Conservation (phyloP, 2,888 invertebrate species). For the Drosophila anomelani region DNA sequence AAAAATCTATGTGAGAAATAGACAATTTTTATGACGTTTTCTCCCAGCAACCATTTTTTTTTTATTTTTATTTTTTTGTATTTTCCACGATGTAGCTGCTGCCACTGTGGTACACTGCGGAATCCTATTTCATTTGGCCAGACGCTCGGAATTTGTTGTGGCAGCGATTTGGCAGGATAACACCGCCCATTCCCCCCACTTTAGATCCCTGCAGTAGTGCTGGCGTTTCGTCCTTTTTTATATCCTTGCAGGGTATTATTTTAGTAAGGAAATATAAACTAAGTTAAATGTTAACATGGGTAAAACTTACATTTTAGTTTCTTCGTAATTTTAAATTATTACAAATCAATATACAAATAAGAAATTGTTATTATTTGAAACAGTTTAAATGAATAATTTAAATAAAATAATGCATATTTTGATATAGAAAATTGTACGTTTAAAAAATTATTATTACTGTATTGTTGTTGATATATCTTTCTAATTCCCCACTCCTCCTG, state of each 20-base stretch:
- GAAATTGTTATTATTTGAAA: too few relatives aligned
- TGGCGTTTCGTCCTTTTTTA: neutral
- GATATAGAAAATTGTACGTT: neutral
- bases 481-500: neutral
- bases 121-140: conserved; percentile 50
- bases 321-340: too few relatives aligned
- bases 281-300: too few relatives aligned
- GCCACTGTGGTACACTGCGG: conserved; percentile 34
- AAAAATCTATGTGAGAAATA: conserved; percentile 46
- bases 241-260: neutral
- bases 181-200: conserved; percentile 1
- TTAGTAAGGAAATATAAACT: neutral
- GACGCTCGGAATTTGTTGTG: conserved; percentile 46
- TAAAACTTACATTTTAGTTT: too few relatives aligned
- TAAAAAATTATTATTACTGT: too few relatives aligned
- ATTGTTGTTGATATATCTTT: too few relatives aligned
- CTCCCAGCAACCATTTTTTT: conserved; percentile 33
- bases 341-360: too few relatives aligned
- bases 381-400: too few relatives aligned
- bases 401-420: neutral
- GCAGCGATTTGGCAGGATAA: conserved; percentile 50
- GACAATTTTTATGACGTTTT: conserved; percentile 59
- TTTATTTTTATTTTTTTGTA: conserved; percentile 6
- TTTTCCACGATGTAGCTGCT: conserved; percentile 17
- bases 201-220: neutral